Evolutionary conservation across 2,888 invertebrate genomes (phyloP), one percentile per base, ranked within the genome.

Genomic region (Pyrrhosoma nymphula): DNA sequence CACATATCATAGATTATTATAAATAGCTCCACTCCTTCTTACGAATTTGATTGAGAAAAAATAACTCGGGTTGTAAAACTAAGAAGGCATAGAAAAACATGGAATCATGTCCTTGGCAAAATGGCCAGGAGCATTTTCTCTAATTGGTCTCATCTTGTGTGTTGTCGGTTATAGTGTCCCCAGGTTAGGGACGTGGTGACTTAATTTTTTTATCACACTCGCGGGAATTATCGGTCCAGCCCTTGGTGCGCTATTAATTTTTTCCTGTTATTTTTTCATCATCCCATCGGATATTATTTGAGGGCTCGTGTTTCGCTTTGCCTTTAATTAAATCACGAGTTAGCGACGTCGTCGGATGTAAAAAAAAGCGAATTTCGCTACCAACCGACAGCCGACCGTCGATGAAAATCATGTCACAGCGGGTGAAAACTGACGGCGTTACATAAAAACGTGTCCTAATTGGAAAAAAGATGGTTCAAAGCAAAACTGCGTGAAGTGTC

Each of bases 221-320:
- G 35, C 16, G 30, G 16, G 14, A 35, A 82, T 82, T 35, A 26
- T 82, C 14, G 18, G 30, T 14, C 14, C 82, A 16, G 30, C 35
- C 82, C 35, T 35, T 23, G 35, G 35, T 82, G 82, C 35, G 14
- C 30, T n/a, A 26, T 26, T 26, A 26, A 26, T 69, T 69, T 69
- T 69, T 69, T 69, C 26, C n/a, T 82, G 82, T 82, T 82, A 75
- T 82, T 82, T 82, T 69, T 82, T 82, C 82, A 82, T 82, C n/a
- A 82, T 82, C 82, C 26, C 82, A 18, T 30, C 35, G 35, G 35
- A 82, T 82, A 82, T 82, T 82, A 82, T 35, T 82, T 82, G 82
- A 35, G 26, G 16, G 30, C 14, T 30, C 35, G 82, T 35, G 10
- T 82, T 82, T 35, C 30, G 14, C 82, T 82, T 30, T 82, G 69